These are phyloP conservation scores for Drosophila ambigua DNA, from an alignment of 1,140 invertebrate genomes.

Conservation along the genomic window DNA sequence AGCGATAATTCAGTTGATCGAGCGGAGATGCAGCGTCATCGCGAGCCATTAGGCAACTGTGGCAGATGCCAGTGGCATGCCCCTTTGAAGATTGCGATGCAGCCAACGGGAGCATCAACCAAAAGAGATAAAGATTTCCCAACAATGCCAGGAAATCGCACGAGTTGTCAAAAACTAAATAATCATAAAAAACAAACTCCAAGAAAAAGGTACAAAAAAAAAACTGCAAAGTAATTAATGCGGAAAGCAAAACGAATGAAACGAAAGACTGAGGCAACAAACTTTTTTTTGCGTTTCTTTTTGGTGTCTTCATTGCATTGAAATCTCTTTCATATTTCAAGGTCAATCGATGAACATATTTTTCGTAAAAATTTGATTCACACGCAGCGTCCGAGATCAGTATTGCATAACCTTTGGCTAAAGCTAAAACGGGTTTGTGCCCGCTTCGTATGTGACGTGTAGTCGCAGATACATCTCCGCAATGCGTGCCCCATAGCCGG, in stretches of 20 bases:
- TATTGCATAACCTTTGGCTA: conserved; percentile 70
- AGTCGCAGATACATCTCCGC: conserved; percentile 24
- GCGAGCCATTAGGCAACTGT: conserved; percentile 46
- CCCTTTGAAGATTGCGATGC: conserved; percentile 5
- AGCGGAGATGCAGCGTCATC: conserved; percentile 40
- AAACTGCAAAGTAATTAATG: conserved; percentile 9
- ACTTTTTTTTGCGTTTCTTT: not conserved
- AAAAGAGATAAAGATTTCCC: conserved; percentile 20
- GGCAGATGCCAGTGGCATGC: not conserved
- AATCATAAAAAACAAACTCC: not conserved
- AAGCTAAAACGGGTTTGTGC: conserved; percentile 60
- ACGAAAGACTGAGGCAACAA: conserved; percentile 16
- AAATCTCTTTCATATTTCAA: conserved; percentile 57
- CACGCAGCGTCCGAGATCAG: conserved; percentile 53
- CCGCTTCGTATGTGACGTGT: conserved; percentile 4
- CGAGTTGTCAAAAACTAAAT: conserved; percentile 8
- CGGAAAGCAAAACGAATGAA: conserved; percentile 3
- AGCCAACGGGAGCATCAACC: not conserved
- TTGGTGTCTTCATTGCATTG: not conserved
- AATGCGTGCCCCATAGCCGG: conserved; percentile 63
- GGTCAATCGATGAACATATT: conserved; percentile 44
- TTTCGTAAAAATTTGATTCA: conserved; percentile 57
- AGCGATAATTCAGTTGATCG: conserved; percentile 31
- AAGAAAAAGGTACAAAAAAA: not conserved
- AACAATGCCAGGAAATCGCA: conserved; percentile 69